Percentiles rank a stretch among this genome's conserved stretches.
These are phyloP conservation scores for Sebastes paucispinis DNA, from an alignment of 2,797 vertebrate species.

Conservation along the genomic window DNA sequence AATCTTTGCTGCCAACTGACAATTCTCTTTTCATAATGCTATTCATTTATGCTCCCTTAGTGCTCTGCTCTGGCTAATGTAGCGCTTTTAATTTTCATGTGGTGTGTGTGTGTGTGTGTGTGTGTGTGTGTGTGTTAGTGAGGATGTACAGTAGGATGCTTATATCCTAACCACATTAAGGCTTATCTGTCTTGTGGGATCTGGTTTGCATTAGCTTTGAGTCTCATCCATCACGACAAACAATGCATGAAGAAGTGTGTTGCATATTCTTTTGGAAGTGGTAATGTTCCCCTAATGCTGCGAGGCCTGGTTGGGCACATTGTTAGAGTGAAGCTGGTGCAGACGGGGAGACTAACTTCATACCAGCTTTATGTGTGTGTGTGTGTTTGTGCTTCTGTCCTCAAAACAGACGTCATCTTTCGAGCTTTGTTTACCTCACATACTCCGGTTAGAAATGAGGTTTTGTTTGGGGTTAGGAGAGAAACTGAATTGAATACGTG, in stretches of 20 bases:
- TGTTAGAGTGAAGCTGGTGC: background rate
- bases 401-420: background rate
- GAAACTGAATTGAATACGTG: background rate
- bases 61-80: slow-evolving; percentile 60
- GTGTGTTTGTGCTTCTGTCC: background rate
- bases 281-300: slow-evolving; percentile 10
- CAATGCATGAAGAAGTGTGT: slow-evolving; percentile 23
- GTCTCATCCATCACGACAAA: slow-evolving; percentile 61
- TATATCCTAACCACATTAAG: slow-evolving; percentile 61
- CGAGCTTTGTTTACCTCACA: background rate
- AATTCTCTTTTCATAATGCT: slow-evolving; percentile 67
- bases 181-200: slow-evolving; percentile 62
- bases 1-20: slow-evolving; percentile 65
- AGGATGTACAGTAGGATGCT: slow-evolving; percentile 43
- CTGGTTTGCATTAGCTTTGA: slow-evolving; percentile 71
- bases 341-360: background rate
- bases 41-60: slow-evolving; percentile 67
- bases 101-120: slow-evolving; percentile 1
- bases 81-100: slow-evolving; percentile 63
- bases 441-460: background rate
- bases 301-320: background rate
- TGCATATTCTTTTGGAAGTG: slow-evolving; percentile 4
- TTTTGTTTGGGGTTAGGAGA: background rate
- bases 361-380: background rate
- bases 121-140: background rate